Evolutionary conservation across 2,797 vertebrate species (phyloP).

Genomic region (Pangasius mekongensis): DNA sequence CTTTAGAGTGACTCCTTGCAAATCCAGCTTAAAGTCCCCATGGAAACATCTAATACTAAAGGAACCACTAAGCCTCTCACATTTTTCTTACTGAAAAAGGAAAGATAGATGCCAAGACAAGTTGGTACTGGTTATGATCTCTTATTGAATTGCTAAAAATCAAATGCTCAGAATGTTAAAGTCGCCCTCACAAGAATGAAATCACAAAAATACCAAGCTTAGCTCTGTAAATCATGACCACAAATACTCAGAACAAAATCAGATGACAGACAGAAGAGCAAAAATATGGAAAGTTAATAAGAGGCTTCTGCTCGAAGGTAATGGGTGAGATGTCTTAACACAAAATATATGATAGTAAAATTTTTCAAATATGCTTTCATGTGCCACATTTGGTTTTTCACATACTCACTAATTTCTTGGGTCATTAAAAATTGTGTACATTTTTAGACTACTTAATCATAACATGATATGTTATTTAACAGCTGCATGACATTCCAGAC

Average conservation of each 20-base stretch:
- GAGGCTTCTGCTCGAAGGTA: background rate
- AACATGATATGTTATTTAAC: background rate
- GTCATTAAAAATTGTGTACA: background rate
- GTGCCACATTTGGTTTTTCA: slow-evolving; percentile 4
- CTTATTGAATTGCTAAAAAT: slow-evolving; percentile 32
- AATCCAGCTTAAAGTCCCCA: slow-evolving; percentile 16
- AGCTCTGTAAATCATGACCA: background rate
- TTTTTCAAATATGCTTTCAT: slow-evolving; percentile 17
- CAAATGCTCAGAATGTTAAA: slow-evolving; percentile 35
- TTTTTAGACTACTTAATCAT: background rate
- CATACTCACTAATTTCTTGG: background rate
- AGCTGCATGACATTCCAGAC: slow-evolving; percentile 6
- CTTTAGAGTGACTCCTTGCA: slow-evolving; percentile 7
- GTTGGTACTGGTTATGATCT: slow-evolving; percentile 45
- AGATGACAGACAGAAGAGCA: slow-evolving; percentile 1
- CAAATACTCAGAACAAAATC: background rate
- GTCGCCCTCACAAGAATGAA: slow-evolving; percentile 1
- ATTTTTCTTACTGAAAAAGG: background rate
- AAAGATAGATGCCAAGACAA: slow-evolving; percentile 45
- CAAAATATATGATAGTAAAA: slow-evolving; percentile 1
- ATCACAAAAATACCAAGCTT: background rate
- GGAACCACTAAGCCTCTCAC: background rate
- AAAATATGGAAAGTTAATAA: slow-evolving; percentile 22
- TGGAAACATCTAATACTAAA: slow-evolving; percentile 28
- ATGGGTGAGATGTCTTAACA: background rate